Evolutionary conservation across 2,113 vertebrate genomes (phyloP).

Genomic region (Hyaena hyaena): DNA sequence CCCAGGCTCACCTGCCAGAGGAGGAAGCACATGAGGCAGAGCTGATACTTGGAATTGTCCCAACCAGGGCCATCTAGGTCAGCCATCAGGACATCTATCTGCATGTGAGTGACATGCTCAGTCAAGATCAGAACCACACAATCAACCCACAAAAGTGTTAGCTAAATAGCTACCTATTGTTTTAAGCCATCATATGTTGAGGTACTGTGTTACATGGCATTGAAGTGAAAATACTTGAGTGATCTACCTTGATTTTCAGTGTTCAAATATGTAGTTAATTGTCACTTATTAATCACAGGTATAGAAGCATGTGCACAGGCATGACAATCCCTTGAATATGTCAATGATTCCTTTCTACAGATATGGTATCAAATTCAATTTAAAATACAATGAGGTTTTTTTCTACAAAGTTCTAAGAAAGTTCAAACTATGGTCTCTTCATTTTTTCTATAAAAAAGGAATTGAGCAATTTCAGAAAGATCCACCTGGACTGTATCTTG

Average conservation of each 20-base stretch:
- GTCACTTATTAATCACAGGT: not conserved
- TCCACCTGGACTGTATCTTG: not conserved
- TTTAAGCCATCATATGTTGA: not conserved
- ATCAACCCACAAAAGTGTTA: not conserved
- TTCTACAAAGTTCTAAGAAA: not conserved
- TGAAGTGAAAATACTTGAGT: not conserved
- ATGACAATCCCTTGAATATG: not conserved
- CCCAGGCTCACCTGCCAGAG: not conserved
- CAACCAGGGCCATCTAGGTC: not conserved
- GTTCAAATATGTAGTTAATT: not conserved
- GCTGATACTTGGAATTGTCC: not conserved
- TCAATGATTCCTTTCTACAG: not conserved
- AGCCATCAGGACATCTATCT: not conserved
- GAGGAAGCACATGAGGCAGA: not conserved
- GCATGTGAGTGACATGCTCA: not conserved
- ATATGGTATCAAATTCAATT: not conserved
- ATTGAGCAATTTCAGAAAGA: not conserved
- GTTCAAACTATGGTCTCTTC: not conserved
- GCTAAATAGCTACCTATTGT: not conserved
- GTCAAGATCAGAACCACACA: not conserved
- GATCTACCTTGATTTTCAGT: not conserved
- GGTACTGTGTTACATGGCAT: not conserved
- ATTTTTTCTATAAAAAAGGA: not conserved
- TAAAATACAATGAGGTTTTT: not conserved
- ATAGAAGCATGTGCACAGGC: not conserved